Base-by-base conservation (phyloP, 2,888 invertebrate species). In the Ophion ellenae region DNA sequence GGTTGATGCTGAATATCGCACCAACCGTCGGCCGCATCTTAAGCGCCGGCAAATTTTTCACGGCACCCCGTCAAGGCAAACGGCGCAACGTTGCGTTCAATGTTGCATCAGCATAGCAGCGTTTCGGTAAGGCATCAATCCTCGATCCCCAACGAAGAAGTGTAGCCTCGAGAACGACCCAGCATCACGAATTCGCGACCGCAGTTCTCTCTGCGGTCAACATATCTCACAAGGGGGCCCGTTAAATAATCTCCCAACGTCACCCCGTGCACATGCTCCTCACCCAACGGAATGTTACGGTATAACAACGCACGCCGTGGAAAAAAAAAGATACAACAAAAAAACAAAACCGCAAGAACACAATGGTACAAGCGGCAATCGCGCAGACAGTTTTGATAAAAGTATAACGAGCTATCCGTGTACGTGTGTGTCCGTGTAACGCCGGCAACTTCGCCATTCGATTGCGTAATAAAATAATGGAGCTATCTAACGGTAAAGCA, bases 391-490 rank as follows among this genome's bases (percentile, higher is more conserved):
- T 10, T 36, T 67, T 36, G 53, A 64, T 81, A 59, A 70, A 74
- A 81, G 70, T 74, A 59, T 77, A 63, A 71, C 75, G 47, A 69
- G 67, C 24, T 70, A 69, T 74, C 20, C 17, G 53, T 71, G 71
- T 61, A 36, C 24, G 67, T 75, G 36, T 70, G 64, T 70, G 64
- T 53, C 57, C 28, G 80, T 71, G 81, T 77, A 66, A 83, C 64
- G 5, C 53, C 81, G 81, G 47, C 76, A 69, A 75, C 83, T 70
- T 40, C 45, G 81, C 74, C 57, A 64, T 86, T 78, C 83, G 83
- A 87, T 87, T 87, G 78, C 84, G 84, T 86, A 84, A 86, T 83
- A 84, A 85, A 87, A 87, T 87, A 87, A 87, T 86, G 83, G 81
- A 87, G 83, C 73, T 87, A 86, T 86, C 86, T 87, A 87, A 87